These are phyloP conservation scores for Conus canariensis DNA, from an alignment of 2,888 invertebrate species.

Conservation along the genomic window DNA sequence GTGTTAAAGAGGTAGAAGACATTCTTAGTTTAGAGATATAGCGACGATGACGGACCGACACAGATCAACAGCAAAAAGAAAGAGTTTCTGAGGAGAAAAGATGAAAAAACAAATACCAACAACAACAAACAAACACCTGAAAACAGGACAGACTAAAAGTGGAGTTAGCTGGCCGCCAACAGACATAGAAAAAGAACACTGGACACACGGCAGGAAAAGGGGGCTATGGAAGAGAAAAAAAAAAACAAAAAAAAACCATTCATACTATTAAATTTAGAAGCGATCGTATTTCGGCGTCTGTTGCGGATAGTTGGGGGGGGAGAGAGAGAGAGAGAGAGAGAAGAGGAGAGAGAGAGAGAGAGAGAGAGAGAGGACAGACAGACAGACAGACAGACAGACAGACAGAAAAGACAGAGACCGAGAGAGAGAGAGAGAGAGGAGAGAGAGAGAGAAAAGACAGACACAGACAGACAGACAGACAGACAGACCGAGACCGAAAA, in stretches of 20 bases:
- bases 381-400: too few species aligned
- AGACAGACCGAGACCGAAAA: constrained; percentile 20
- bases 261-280: background rate
- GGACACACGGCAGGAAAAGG: too few species aligned
- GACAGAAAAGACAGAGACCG: background rate
- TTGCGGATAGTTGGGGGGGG: background rate
- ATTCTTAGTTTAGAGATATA: too few species aligned
- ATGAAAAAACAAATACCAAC: background rate
- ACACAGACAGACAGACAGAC: background rate
- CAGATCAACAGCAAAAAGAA: too few species aligned
- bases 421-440: background rate
- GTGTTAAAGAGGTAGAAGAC: too few species aligned
- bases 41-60: too few species aligned
- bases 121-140: background rate
- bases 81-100: too few species aligned
- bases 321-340: too few species aligned
- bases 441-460: background rate
- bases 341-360: too few species aligned
- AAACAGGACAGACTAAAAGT: too few species aligned
- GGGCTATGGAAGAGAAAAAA: background rate
- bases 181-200: too few species aligned
- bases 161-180: too few species aligned
- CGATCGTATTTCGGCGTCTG: background rate
- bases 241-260: background rate
- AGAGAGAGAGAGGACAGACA: background rate